Evolutionary conservation across 1,140 invertebrate genomes (phyloP).

Genomic region (Gerris buenoi): DNA sequence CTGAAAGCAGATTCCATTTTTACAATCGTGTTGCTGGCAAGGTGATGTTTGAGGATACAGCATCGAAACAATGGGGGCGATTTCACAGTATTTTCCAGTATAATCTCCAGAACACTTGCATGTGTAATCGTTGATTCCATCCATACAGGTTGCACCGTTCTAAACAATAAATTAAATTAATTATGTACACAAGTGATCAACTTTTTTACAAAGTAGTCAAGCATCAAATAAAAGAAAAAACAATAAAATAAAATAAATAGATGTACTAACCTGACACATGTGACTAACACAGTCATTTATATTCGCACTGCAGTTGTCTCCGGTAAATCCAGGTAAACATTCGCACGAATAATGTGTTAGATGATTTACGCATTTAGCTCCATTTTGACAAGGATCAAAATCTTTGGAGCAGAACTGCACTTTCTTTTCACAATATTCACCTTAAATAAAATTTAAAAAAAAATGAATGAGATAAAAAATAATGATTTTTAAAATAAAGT

Average conservation of each 20-base stretch:
- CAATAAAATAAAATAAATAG: neutral
- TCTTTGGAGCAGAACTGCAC: constrained; percentile 82
- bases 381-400: constrained; percentile 84
- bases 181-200: neutral
- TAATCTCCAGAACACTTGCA: constrained; percentile 86
- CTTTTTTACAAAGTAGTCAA: neutral
- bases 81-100: constrained; percentile 88
- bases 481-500: neutral
- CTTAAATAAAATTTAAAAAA: constrained; percentile 29
- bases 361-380: constrained; percentile 75
- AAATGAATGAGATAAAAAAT: neutral
- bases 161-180: constrained; percentile 30
- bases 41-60: constrained; percentile 79
- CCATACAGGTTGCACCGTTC: constrained; percentile 83
- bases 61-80: constrained; percentile 73
- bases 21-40: constrained; percentile 91
- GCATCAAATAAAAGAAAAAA: neutral
- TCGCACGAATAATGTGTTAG: constrained; percentile 82
- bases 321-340: constrained; percentile 75
- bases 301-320: constrained; percentile 83
- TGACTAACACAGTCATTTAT: constrained; percentile 83
- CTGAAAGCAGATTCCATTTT: constrained; percentile 91
- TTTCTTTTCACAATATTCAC: constrained; percentile 77
- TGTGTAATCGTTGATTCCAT: constrained; percentile 80
- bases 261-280: constrained; percentile 58